phyloP scores from a whole-genome alignment of 2,888 invertebrate genomes.

The Acrobasis consociella region DNA sequence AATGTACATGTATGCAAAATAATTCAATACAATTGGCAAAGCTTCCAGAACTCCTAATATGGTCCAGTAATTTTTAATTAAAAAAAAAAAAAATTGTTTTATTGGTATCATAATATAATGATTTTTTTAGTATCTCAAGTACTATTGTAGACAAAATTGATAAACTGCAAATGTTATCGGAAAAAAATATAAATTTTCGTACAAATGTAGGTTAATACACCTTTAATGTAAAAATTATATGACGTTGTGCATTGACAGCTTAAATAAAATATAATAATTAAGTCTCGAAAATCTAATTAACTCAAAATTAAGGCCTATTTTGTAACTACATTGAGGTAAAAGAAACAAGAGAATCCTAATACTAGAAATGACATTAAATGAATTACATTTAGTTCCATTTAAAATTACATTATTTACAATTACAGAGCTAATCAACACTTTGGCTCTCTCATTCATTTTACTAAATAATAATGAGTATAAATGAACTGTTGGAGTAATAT shows the following conservation, averaged over 20 bases:
- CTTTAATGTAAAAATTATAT: slow-evolving; percentile 38
- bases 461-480: slow-evolving; percentile 70
- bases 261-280: slow-evolving; percentile 37
- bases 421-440: slow-evolving; percentile 65
- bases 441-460: slow-evolving; percentile 68
- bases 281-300: slow-evolving; percentile 28
- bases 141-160: too few relatives aligned
- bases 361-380: slow-evolving; percentile 66
- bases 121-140: too few relatives aligned
- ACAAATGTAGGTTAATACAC: too few relatives aligned
- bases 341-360: slow-evolving; percentile 59
- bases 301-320: slow-evolving; percentile 39
- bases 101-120: too few relatives aligned
- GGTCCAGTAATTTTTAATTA: too few relatives aligned
- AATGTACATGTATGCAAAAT: too few relatives aligned
- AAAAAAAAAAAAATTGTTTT: too few relatives aligned
- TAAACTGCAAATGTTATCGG: too few relatives aligned
- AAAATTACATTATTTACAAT: slow-evolving; percentile 70
- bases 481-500: slow-evolving; percentile 45
- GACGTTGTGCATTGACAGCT: slow-evolving; percentile 67
- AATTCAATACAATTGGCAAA: too few relatives aligned
- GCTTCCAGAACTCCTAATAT: too few relatives aligned
- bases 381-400: slow-evolving; percentile 60
- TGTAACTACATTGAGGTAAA: slow-evolving; percentile 68
- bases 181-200: too few relatives aligned